Percentiles rank a stretch among this genome's conserved stretches.
Evolutionary conservation across 2,888 invertebrate genomes (phyloP).

Genomic region (Pachydiplax longipennis): DNA sequence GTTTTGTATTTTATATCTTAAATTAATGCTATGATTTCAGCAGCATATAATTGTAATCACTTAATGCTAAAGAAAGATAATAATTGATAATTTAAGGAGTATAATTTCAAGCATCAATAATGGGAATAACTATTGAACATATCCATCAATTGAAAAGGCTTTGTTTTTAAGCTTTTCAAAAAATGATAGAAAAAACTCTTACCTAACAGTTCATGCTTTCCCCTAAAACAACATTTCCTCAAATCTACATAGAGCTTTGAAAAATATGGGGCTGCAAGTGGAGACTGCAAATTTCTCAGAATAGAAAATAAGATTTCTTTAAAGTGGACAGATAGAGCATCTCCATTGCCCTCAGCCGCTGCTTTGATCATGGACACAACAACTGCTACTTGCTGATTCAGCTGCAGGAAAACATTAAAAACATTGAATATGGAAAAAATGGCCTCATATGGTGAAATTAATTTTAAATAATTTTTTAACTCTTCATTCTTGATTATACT

Average conservation of each 20-base stretch:
- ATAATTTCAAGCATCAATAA: too few species aligned
- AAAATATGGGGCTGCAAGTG: slow-evolving; percentile 76
- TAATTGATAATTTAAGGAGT: too few species aligned
- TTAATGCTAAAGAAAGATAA: too few species aligned
- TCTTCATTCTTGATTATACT: too few species aligned
- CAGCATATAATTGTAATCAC: too few species aligned
- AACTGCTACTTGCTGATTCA: slow-evolving; percentile 53
- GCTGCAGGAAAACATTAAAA: slow-evolving; percentile 54
- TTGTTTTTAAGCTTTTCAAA: neutral
- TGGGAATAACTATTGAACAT: too few species aligned
- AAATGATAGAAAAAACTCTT: neutral
- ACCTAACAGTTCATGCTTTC: slow-evolving; percentile 51
- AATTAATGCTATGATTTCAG: too few species aligned
- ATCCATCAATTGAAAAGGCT: too few species aligned
- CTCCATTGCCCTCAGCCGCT: slow-evolving; percentile 55
- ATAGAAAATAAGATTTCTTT: slow-evolving; percentile 67
- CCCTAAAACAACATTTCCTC: slow-evolving; percentile 65
- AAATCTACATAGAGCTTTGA: slow-evolving; percentile 69
- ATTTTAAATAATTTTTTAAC: too few species aligned
- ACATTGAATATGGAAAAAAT: too few species aligned
- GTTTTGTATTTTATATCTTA: too few species aligned
- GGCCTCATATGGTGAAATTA: too few species aligned
- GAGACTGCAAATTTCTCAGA: slow-evolving; percentile 74
- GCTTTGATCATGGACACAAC: slow-evolving; percentile 50
- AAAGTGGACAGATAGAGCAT: slow-evolving; percentile 63